These are phyloP conservation scores for Suncus etruscus DNA, from an alignment of 2,113 vertebrate species.

Conservation along the genomic window DNA sequence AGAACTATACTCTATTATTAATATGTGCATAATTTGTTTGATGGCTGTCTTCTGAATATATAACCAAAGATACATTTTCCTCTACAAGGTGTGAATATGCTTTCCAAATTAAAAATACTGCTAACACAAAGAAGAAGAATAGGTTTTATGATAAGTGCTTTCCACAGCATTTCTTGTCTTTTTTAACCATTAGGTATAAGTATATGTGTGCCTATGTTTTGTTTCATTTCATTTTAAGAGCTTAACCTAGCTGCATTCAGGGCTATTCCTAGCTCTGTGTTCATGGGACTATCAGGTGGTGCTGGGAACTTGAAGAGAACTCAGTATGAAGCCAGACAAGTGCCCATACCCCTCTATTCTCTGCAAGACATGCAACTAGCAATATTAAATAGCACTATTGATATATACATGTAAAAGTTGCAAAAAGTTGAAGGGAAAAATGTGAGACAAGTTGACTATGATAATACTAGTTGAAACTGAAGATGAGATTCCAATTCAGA, in stretches of 20 bases:
- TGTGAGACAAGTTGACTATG: background rate
- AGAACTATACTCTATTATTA: background rate
- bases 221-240: no score
- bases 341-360: no score
- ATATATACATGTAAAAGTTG: background rate
- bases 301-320: no score
- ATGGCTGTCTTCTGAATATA: conserved; percentile 26
- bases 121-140: conserved; percentile 38
- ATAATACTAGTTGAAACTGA: conserved; percentile 4
- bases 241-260: no score
- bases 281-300: no score
- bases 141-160: background rate
- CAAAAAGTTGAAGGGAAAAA: background rate
- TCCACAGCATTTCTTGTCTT: background rate
- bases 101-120: background rate
- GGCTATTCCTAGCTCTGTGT: no score
- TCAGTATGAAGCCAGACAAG: no score
- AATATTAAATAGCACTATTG: conserved; percentile 19
- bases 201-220: no score
- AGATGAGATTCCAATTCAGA: background rate
- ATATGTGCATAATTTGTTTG: conserved; percentile 13
- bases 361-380: background rate
- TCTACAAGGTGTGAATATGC: background rate
- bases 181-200: background rate
- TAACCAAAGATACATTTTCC: conserved; percentile 47